A percentile compares a stretch with the other conserved stretches of the same genome.
phyloP scores from a whole-genome alignment of 2,888 invertebrate species.

The Deladenus siricidicola region DNA sequence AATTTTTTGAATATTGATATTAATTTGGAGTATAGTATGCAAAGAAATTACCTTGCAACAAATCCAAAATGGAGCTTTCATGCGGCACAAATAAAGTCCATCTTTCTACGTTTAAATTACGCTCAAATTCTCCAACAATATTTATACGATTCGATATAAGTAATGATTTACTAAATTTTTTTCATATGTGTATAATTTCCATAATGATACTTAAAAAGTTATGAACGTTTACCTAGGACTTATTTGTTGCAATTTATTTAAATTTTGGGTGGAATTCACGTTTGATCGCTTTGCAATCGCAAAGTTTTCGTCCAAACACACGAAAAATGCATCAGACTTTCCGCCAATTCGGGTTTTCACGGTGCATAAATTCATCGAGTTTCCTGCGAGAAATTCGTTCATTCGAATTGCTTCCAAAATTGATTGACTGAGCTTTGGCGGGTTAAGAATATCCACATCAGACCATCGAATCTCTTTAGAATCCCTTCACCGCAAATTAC shows the following conservation, averaged over 20 bases:
- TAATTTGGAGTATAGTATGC: too few species aligned
- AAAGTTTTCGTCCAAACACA: not conserved
- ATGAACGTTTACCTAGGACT: too few species aligned
- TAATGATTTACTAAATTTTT: not conserved
- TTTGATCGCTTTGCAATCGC: too few species aligned
- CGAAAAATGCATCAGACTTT: constrained; percentile 7
- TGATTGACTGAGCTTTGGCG: constrained; percentile 4
- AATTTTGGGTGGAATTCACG: too few species aligned
- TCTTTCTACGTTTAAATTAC: not conserved
- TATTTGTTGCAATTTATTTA: too few species aligned
- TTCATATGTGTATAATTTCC: not conserved
- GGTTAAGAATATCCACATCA: not conserved
- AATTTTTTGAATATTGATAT: too few species aligned
- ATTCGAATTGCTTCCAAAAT: constrained; percentile 5
- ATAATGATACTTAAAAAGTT: not conserved
- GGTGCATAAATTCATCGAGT: not conserved
- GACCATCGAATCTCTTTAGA: too few species aligned
- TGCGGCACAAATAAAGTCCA: constrained; percentile 13
- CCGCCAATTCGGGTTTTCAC: constrained; percentile 2
- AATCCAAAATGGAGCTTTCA: not conserved
- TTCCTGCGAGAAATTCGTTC: constrained; percentile 16
- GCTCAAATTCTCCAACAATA: constrained; percentile 9
- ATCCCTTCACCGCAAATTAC: too few species aligned
- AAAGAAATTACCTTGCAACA: constrained; percentile 12
- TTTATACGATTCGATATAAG: constrained; percentile 3